Evolutionary conservation across 2,113 vertebrate species (phyloP).

Genomic region (Acanthochromis polyacanthus): DNA sequence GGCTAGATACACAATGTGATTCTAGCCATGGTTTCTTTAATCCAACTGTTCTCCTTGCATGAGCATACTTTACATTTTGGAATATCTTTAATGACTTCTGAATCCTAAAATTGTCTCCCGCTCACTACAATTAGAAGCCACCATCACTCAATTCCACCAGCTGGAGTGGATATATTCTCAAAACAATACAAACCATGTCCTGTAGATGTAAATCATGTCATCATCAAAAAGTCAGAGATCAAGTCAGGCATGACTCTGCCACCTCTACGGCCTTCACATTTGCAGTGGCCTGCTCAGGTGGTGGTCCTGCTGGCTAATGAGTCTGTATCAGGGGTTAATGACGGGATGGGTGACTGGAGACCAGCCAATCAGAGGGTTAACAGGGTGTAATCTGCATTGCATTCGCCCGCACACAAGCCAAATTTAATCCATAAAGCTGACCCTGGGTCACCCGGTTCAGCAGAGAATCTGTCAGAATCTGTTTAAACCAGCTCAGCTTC

Average conservation of each 20-base stretch:
- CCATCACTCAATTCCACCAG: not conserved
- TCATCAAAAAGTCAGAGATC: not conserved
- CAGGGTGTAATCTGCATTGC: slow-evolving; percentile 36
- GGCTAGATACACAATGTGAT: too few relatives aligned
- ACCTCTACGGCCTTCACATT: not conserved
- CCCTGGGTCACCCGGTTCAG: slow-evolving; percentile 26
- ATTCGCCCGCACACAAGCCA: not conserved
- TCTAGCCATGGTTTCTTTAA: too few relatives aligned
- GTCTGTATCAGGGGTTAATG: slow-evolving; percentile 21
- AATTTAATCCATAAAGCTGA: slow-evolving; percentile 41
- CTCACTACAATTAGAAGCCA: too few relatives aligned
- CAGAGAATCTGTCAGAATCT: slow-evolving; percentile 21
- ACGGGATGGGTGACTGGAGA: slow-evolving; percentile 25
- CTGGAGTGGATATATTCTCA: not conserved
- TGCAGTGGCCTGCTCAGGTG: slow-evolving; percentile 27
- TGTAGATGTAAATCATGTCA: not conserved
- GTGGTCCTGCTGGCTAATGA: slow-evolving; percentile 29
- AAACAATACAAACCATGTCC: not conserved
- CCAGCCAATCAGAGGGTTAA: slow-evolving; percentile 44
- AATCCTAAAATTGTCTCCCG: too few relatives aligned
- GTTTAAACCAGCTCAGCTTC: slow-evolving; percentile 1
- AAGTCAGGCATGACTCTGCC: too few relatives aligned
- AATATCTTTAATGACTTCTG: too few relatives aligned
- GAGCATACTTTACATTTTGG: too few relatives aligned
- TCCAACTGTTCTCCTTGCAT: too few relatives aligned